These are phyloP conservation scores for Danaus chrysippus DNA, from an alignment of 2,888 invertebrate species.

Conservation along the genomic window DNA sequence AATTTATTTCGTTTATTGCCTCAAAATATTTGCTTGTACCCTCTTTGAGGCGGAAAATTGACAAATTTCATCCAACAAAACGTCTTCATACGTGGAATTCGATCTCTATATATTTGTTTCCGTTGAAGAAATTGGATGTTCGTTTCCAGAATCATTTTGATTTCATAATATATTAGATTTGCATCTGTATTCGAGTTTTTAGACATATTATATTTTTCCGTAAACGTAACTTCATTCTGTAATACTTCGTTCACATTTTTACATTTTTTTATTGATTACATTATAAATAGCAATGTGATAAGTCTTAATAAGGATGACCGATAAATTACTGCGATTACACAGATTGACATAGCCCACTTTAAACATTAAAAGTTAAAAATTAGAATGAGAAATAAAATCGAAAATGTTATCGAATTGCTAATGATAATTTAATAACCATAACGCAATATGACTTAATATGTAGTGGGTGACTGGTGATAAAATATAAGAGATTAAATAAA, in stretches of 20 bases:
- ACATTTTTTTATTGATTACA: too few species aligned
- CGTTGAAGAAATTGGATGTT: neutral
- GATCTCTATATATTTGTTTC: slow-evolving; percentile 2
- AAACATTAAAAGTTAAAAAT: too few species aligned
- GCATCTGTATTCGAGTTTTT: neutral
- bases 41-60: slow-evolving; percentile 20
- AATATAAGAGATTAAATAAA: slow-evolving; percentile 5
- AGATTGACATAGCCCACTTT: too few species aligned
- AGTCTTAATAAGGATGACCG: too few species aligned
- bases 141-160: neutral
- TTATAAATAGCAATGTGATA: too few species aligned
- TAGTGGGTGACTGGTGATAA: neutral
- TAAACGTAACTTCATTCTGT: too few species aligned
- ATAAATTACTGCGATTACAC: too few species aligned
- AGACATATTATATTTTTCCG: too few species aligned
- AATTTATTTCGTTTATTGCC: slow-evolving; percentile 3
- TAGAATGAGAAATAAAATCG: too few species aligned
- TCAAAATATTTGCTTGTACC: neutral
- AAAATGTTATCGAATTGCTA: too few species aligned
- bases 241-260: too few species aligned
- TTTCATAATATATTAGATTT: neutral
- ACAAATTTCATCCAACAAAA: slow-evolving; percentile 27
- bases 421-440: too few species aligned
- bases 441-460: neutral
- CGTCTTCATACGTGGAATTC: slow-evolving; percentile 1